Base-by-base conservation (phyloP, 2,888 invertebrate species). In the Acanthosepion pharaonis region DNA sequence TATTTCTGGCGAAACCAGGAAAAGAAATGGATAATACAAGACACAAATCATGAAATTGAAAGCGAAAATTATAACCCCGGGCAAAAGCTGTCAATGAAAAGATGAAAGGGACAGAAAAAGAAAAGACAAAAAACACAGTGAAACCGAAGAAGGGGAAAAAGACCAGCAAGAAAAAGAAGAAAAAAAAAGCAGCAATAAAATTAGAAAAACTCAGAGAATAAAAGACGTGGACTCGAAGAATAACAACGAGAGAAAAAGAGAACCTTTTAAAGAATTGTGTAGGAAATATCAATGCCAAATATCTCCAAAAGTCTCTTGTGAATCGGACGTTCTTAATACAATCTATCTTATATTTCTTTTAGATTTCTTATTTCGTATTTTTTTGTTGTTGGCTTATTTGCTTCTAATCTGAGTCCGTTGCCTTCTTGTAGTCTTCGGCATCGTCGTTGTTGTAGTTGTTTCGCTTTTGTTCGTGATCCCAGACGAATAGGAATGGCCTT, bases 1-100 rank as follows among this genome's bases (percentile, higher is more conserved):
- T 51, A 51, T 51, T 8, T 1, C 8, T 11, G 51, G 15, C 51
- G 4, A 5, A 23, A 23, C 59, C 59, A 2, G 23, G 59, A 59
- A 59, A 59, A 6, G 23, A 23, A 59, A 23, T 20, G 59, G 59
- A 59, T 59, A 59, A 59, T 59, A 59, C 15, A 78, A 23, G 33
- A 78, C n/a, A 78, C n/a, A 78, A n/a, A 78, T 78, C 18, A 15
- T 78, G 78, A 78, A 78, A 78, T 78, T 78, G 78, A 78, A 78
- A 78, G 78, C 33, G 11, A 78, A 78, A 78, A n/a, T 33, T n/a
- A 78, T 33, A n/a, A 33, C 78, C 33, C 5, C 5, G 18, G 78
- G 78, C 78, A 15, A n/a, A 78, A n/a, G 78, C 78, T n/a, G n/a
- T 78, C 78, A 78, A 78, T 78, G 78, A 78, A 78, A n/a, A n/a